Conservation (phyloP, 2,113 vertebrate species). For the Puma concolor region DNA sequence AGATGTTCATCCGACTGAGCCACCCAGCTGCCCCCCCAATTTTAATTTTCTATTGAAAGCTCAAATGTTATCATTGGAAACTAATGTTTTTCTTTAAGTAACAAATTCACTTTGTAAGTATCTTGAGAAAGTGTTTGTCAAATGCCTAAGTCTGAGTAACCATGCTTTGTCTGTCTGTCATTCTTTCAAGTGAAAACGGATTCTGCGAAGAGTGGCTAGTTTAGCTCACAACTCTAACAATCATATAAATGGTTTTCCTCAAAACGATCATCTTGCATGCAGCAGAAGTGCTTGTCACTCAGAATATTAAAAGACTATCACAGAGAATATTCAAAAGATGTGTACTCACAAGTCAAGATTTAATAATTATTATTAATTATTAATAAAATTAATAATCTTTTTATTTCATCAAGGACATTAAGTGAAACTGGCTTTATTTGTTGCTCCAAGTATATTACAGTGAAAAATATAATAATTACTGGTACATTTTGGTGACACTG, state of each 20-base stretch:
- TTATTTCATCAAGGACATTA: not conserved
- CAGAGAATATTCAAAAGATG: not conserved
- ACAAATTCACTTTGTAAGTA: not conserved
- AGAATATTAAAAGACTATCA: not conserved
- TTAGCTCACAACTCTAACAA: not conserved
- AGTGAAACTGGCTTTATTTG: not conserved
- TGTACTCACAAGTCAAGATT: not conserved
- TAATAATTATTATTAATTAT: too few relatives aligned
- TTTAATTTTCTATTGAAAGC: not conserved
- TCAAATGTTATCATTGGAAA: not conserved
- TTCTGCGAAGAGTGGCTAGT: not conserved
- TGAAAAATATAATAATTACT: not conserved
- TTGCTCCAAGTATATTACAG: not conserved
- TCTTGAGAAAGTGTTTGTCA: not conserved
- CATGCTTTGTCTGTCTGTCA: not conserved
- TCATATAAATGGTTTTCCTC: not conserved
- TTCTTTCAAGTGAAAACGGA: not conserved
- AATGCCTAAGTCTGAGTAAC: not conserved
- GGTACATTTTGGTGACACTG: not conserved
- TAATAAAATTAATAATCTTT: not conserved
- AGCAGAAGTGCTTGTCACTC: not conserved
- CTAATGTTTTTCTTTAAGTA: not conserved
- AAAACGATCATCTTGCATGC: not conserved
- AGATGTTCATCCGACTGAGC: too few relatives aligned
- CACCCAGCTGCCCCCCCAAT: not conserved